Base-by-base conservation (phyloP, 2,113 vertebrate genomes). In the Carassius auratus region DNA sequence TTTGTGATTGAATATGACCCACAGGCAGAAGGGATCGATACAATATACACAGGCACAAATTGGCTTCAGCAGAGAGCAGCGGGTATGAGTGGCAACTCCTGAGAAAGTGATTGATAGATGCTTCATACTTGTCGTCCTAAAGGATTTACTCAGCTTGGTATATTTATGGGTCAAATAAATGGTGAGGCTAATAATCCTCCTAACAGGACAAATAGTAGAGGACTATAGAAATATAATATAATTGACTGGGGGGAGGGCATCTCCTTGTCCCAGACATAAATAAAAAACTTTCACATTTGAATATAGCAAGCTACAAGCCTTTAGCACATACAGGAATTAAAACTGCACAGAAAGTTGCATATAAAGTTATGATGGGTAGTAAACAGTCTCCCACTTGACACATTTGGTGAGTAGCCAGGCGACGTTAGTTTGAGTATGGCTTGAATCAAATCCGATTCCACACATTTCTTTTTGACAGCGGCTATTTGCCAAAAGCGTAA, bases 101-200 rank as follows among this genome's bases (percentile, higher is more conserved):
- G 83, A 23, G 36, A 61, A 86, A 76, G 59, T 74, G 84, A 78
- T 84, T 84, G 79, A 85, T 84, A 57, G 76, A 33, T 0, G 4
- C 50, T 76, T 64, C 30, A 76, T 57, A 57, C n/a, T 45, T 21
- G 12, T 81, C 73, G 5, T 42, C 26, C 64, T n/a, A 76, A 26
- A 26, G 82, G 81, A 64, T 73, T 85, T 45, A 79, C 55, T 64
- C 48, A 68, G 38, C 48, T 55, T 69, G 85, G 38, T 76, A 79
- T 79, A 85, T 79, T 83, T 57, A 90, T 19, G 45, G 52, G 76
- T n/a, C 75, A 82, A 84, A 85, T 85, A 84, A 87, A 83, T 66
- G 80, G 78, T 4, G 17, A 45, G 9, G 42, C 42, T 0, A 8
- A 84, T n/a, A 80, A 68, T 64, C 19, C 83, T 64, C 76, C 30